A percentile compares a stretch with the other conserved stretches of the same genome.
Conservation (phyloP, 2,888 invertebrate genomes). For the Scotopteryx bipunctaria region DNA sequence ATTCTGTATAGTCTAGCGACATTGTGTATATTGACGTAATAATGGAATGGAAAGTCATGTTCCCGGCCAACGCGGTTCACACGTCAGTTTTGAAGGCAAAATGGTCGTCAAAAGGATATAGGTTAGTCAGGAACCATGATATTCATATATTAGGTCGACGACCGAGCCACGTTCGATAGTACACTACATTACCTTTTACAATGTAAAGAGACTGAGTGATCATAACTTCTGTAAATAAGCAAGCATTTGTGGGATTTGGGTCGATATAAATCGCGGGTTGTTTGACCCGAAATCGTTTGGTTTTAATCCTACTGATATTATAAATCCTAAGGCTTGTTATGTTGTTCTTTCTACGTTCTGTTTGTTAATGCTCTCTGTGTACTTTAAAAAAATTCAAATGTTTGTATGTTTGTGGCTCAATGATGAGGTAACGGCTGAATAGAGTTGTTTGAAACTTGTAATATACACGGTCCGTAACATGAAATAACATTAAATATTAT, state of each 20-base stretch:
- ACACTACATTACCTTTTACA: neutral
- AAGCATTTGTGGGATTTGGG: neutral
- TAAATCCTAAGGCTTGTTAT: too few relatives aligned
- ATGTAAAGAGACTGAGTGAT: neutral
- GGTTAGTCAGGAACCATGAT: neutral
- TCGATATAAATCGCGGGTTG: neutral
- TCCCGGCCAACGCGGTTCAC: neutral
- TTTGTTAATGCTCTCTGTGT: too few relatives aligned
- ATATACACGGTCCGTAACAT: too few relatives aligned
- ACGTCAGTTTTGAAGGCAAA: neutral
- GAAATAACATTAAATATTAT: too few relatives aligned
- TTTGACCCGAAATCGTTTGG: neutral
- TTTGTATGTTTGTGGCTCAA: too few relatives aligned
- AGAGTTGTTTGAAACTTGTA: too few relatives aligned
- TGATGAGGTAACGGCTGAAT: too few relatives aligned
- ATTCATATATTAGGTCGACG: neutral
- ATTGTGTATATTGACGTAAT: neutral
- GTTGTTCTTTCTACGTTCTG: too few relatives aligned
- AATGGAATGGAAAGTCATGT: neutral
- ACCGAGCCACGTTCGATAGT: neutral
- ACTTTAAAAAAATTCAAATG: neutral
- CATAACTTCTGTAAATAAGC: too few relatives aligned
- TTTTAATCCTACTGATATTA: too few relatives aligned
- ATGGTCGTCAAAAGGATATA: neutral
- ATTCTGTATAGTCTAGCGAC: neutral